Base-by-base conservation (phyloP, 2,113 vertebrate species). In the Eulemur rufifrons region DNA sequence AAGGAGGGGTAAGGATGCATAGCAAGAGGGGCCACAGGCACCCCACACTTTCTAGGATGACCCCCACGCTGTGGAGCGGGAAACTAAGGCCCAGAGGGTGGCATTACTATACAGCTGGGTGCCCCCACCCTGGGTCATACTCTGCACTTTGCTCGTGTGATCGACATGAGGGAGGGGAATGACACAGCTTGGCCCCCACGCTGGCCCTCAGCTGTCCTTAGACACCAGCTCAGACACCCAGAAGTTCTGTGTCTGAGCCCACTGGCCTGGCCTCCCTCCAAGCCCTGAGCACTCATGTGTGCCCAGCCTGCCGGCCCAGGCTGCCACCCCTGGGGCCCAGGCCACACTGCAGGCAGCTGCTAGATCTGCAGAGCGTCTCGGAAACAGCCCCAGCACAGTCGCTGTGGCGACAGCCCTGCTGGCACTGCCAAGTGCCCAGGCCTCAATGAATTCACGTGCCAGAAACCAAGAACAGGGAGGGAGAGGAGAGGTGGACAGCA, bases 261-360 rank as follows among this genome's bases (percentile, higher is more conserved):
- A 23, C 3, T 5, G 21, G 32, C 82, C 20, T 8, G 20, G 64
- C 23, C 66, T 45, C 82, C 82, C 42, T 66, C 29, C 29, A 12
- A 64, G 82, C 20, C 29, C 29, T 64, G 27, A 45, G 32, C 6
- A 18, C 56, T 18, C 52, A 54, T 0, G 1, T 56, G 45, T 77
- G n/a, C 15, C 12, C 4, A 7, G 21, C 25, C 59, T 27, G 73
- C 14, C 5, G 2, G 32, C 34, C 74, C 42, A 76, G 42, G 42
- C 25, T 45, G 71, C 71, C 15, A 25, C 21, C 83, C 42, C 45
- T 34, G 45, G 76, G 71, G 54, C 32, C 37, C 37, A 23, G 27
- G 47, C 9, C 77, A 71, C 0, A 0, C 54, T 2, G 2, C 4
- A 13, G 10, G 39, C 27, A 42, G n/a, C 37, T 27, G 45, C 52